Conservation (phyloP, 2,888 invertebrate genomes). For the Hetaerina titia region DNA sequence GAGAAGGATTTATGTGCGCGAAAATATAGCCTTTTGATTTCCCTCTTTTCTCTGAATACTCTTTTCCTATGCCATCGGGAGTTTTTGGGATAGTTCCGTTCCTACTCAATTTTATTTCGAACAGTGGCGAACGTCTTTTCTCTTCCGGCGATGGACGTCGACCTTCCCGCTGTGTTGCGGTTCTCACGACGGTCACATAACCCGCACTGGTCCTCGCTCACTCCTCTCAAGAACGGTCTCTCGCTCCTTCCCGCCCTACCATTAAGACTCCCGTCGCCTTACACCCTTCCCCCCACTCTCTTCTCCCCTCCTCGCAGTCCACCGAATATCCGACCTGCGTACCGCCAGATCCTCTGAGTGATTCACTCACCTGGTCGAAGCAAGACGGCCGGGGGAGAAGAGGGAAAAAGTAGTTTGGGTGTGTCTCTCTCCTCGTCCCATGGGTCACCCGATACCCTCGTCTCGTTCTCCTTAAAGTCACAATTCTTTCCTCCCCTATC, state of each 20-base stretch:
- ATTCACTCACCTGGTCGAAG: neutral
- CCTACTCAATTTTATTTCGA: too few species aligned
- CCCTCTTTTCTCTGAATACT: too few species aligned
- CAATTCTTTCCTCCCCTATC: neutral
- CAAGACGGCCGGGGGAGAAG: neutral
- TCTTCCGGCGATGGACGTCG: neutral
- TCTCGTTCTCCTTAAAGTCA: neutral
- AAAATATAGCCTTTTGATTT: too few species aligned
- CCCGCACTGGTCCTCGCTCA: neutral
- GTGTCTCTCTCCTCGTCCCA: neutral
- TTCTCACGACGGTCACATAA: neutral
- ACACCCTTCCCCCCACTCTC: neutral
- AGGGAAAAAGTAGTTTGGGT: neutral
- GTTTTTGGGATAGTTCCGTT: too few species aligned
- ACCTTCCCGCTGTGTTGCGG: neutral
- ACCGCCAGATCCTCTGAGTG: neutral
- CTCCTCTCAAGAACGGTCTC: neutral
- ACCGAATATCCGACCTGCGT: neutral
- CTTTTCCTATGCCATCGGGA: too few species aligned
- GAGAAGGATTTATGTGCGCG: too few species aligned
- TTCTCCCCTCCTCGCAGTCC: neutral
- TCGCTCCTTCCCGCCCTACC: neutral
- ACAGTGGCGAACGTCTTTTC: neutral
- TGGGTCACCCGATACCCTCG: neutral
- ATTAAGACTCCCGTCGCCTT: neutral